Conservation (phyloP, 2,113 vertebrate genomes). For the Callipepla squamata region DNA sequence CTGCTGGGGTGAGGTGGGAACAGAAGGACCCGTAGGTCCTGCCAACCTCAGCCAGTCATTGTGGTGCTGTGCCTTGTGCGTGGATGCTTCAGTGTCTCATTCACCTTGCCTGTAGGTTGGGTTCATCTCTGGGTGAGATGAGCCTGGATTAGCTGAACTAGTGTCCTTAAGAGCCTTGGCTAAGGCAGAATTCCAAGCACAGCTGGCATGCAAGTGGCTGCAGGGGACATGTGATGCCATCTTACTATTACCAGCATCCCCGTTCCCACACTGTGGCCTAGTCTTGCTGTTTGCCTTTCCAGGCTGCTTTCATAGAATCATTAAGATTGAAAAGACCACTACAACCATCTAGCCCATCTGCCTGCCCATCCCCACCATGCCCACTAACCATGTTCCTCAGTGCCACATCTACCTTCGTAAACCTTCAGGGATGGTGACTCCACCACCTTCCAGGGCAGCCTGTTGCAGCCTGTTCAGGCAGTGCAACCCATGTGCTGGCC, state of each 20-base stretch:
- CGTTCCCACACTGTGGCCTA: background rate
- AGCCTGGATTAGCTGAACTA: conserved; percentile 8
- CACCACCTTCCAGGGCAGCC: too few relatives aligned
- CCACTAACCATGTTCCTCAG: too few relatives aligned
- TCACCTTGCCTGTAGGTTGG: background rate
- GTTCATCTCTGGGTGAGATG: background rate
- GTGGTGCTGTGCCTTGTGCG: background rate
- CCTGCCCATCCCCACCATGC: too few relatives aligned
- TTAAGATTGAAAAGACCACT: too few relatives aligned
- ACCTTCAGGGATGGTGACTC: too few relatives aligned
- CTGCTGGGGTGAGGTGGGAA: background rate
- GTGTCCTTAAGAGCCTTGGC: conserved; percentile 31
- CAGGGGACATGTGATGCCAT: background rate
- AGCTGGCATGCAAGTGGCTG: background rate
- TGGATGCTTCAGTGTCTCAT: rapidly evolving
- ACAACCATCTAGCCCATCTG: too few relatives aligned
- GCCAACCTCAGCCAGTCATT: background rate
- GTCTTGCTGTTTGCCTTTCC: background rate
- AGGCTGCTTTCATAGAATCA: background rate
- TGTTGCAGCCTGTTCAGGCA: background rate
- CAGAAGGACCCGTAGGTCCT: background rate
- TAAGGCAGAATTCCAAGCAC: background rate
- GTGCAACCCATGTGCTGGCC: background rate
- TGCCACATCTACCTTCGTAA: too few relatives aligned
- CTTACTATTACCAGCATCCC: background rate